These are phyloP conservation scores for Eleutherodactylus coqui DNA, from an alignment of 2,797 vertebrate genomes.

Conservation along the genomic window DNA sequence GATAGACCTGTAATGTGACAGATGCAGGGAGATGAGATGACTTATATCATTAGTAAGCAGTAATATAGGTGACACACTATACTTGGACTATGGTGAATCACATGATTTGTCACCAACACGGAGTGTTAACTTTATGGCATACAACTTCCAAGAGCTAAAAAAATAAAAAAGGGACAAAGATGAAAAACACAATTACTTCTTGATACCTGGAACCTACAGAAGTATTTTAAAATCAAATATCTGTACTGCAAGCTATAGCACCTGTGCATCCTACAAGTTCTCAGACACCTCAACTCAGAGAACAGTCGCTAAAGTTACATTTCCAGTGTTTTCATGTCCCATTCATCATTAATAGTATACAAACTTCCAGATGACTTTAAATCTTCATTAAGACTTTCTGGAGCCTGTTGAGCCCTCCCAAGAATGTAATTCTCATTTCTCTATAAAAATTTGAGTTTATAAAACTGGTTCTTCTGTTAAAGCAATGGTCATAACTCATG, in stretches of 20 bases:
- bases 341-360: conserved; percentile 54
- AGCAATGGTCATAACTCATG: not conserved
- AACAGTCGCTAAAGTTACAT: conserved; percentile 22
- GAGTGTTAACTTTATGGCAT: not conserved
- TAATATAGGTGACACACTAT: conserved; percentile 21
- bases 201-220: conserved; percentile 25
- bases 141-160: conserved; percentile 33
- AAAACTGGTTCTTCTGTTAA: conserved; percentile 13
- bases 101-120: conserved; percentile 1
- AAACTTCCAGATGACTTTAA: conserved; percentile 35
- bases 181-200: conserved; percentile 21
- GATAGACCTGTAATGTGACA: not conserved
- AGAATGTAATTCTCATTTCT: not conserved
- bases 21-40: not conserved
- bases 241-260: conserved; percentile 39
- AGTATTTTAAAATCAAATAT: conserved; percentile 32
- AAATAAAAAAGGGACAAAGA: conserved; percentile 30
- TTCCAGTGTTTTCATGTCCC: conserved; percentile 34
- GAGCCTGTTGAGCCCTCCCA: not conserved
- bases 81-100: conserved; percentile 19
- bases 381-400: not conserved
- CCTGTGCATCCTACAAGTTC: conserved; percentile 17
- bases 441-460: not conserved
- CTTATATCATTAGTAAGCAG: not conserved
- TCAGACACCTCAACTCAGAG: conserved; percentile 9